phyloP scores from a whole-genome alignment of 1,140 invertebrate genomes.

The Trachymyrmex septentrionalis region DNA sequence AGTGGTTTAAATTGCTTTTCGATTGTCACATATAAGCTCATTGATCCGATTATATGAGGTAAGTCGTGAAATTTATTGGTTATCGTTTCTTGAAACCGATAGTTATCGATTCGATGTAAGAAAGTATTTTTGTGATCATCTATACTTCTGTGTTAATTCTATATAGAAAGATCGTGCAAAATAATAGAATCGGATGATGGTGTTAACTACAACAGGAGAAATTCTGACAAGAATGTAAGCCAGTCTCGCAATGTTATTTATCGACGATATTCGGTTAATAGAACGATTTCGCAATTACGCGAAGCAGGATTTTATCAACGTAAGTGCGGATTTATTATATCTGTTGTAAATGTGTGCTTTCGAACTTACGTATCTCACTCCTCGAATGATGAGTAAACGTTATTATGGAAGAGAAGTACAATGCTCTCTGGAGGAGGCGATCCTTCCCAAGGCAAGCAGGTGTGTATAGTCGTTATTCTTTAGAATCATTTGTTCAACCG shows the following conservation, averaged over 20 bases:
- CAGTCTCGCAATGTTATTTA: slow-evolving; percentile 21
- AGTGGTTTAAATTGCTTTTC: slow-evolving; percentile 42
- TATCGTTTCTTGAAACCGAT: slow-evolving; percentile 46
- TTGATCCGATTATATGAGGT: slow-evolving; percentile 57
- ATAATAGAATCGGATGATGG: slow-evolving; percentile 19
- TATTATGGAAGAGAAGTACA: slow-evolving; percentile 41
- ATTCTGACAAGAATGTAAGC: neutral
- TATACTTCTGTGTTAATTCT: slow-evolving; percentile 8
- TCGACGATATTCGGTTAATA: slow-evolving; percentile 44
- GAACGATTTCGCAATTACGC: neutral
- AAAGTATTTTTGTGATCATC: slow-evolving; percentile 22
- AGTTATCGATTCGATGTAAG: slow-evolving; percentile 23
- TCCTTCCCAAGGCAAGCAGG: slow-evolving; percentile 12
- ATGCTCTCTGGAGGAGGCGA: slow-evolving; percentile 22
- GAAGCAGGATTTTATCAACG: slow-evolving; percentile 31
- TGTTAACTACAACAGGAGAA: slow-evolving; percentile 21
- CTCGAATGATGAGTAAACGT: slow-evolving; percentile 65
- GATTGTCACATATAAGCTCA: slow-evolving; percentile 39
- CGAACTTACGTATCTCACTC: neutral
- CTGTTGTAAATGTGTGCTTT: neutral
- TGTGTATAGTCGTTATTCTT: slow-evolving; percentile 60
- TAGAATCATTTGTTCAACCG: slow-evolving; percentile 65
- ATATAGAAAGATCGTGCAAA: slow-evolving; percentile 11
- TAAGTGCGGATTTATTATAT: slow-evolving; percentile 43
- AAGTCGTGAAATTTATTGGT: slow-evolving; percentile 55